phyloP scores from a whole-genome alignment of 2,113 vertebrate species.

The Pollachius pollachius region DNA sequence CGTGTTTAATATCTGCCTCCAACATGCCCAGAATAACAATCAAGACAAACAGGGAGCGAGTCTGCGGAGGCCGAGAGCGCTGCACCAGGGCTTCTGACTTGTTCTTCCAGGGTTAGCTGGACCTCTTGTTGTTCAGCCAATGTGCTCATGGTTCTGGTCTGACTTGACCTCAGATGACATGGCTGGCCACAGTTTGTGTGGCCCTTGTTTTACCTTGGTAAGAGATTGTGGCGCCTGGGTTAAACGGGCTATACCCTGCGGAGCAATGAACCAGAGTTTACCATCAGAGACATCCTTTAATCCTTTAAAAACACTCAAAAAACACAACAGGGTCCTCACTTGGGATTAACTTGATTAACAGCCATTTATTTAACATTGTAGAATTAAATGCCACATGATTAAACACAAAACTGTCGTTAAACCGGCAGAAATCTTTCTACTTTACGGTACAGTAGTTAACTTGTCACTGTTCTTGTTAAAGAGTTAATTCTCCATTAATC shows the following conservation, averaged over 20 bases:
- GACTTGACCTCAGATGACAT: constrained; percentile 27
- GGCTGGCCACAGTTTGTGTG: constrained; percentile 19
- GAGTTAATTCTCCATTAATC: constrained; percentile 47
- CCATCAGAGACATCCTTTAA: not conserved
- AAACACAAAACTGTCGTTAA: constrained; percentile 10
- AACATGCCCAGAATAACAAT: constrained; percentile 53
- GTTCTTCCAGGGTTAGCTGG: constrained; percentile 15
- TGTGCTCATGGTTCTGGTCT: constrained; percentile 13
- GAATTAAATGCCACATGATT: constrained; percentile 1
- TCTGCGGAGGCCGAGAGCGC: constrained; percentile 24
- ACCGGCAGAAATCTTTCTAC: constrained; percentile 30
- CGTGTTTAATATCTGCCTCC: constrained; percentile 74
- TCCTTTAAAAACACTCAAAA: constrained; percentile 4
- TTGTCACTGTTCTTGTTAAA: constrained; percentile 30
- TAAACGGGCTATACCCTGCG: not conserved
- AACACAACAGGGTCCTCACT: not conserved
- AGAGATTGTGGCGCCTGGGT: not conserved
- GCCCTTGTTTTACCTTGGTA: constrained; percentile 22
- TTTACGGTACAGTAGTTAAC: constrained; percentile 38
- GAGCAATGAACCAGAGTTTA: not conserved
- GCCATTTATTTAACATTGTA: not conserved
- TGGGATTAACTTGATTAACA: not conserved
- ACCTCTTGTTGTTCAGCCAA: constrained; percentile 1
- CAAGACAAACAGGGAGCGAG: constrained; percentile 47
- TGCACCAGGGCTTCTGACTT: constrained; percentile 20